A percentile compares a stretch with the other conserved stretches of the same genome.
Conservation (phyloP, 2,888 invertebrate genomes). For the Melangyna quadrimaculata region DNA sequence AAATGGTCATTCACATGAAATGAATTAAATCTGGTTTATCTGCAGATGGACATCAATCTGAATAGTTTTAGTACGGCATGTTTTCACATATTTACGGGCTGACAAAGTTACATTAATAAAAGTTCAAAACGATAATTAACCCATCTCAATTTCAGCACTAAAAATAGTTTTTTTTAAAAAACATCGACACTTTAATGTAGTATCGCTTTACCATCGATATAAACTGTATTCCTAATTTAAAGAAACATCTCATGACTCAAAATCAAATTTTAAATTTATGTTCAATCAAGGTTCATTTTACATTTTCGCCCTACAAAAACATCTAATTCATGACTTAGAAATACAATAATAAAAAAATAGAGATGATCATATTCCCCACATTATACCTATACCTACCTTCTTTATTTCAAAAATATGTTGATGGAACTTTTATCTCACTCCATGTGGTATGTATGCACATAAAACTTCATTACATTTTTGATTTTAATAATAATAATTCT, state of each 20-base stretch:
- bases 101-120: too few species aligned
- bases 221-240: neutral
- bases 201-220: too few species aligned
- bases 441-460: constrained; percentile 52
- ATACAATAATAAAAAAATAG: neutral
- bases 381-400: neutral
- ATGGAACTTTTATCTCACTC: constrained; percentile 33
- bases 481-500: constrained; percentile 29
- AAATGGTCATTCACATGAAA: too few species aligned
- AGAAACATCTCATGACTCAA: neutral
- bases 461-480: constrained; percentile 46
- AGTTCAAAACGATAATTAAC: too few species aligned
- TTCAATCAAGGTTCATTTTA: neutral
- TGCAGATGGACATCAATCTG: too few species aligned
- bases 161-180: too few species aligned
- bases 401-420: constrained; percentile 3
- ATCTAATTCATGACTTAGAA: constrained; percentile 31
- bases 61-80: too few species aligned
- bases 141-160: too few species aligned
- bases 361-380: constrained; percentile 57
- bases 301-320: constrained; percentile 32
- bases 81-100: too few species aligned
- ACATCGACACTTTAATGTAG: too few species aligned
- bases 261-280: neutral
- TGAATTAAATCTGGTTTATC: too few species aligned